Conservation (phyloP, 2,113 vertebrate species). For the Motacilla alba region DNA sequence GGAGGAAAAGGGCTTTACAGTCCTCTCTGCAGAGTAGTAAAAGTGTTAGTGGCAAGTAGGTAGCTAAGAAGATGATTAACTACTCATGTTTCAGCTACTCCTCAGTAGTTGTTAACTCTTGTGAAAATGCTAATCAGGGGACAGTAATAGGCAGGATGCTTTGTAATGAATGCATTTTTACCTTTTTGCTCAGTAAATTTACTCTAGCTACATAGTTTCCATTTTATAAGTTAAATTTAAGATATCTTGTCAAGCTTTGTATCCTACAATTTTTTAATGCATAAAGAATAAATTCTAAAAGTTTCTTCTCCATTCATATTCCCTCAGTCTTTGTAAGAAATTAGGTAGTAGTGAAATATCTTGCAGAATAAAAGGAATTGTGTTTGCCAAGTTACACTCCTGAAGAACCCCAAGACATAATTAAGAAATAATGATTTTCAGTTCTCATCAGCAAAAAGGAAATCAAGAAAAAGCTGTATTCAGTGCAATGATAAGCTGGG, state of each 20-base stretch:
- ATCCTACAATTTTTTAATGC: not conserved
- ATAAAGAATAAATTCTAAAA: not conserved
- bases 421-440: not conserved
- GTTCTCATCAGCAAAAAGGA: not conserved
- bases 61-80: not conserved
- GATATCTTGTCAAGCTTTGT: not conserved
- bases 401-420: not conserved
- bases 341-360: not conserved
- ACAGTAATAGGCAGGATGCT: not conserved
- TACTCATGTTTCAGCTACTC: not conserved
- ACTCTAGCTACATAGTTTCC: not conserved
- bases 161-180: not conserved
- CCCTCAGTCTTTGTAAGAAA: not conserved
- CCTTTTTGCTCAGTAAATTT: not conserved
- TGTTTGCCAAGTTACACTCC: not conserved
- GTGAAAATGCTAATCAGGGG: not conserved
- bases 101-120: not conserved
- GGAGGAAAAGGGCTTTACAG: not conserved
- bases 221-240: not conserved
- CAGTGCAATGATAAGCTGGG: not conserved
- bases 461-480: not conserved
- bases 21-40: not conserved
- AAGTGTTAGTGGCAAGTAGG: not conserved
- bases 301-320: not conserved
- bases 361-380: not conserved